A percentile compares a stretch with the other conserved stretches of the same genome.
Conservation (phyloP, 1,140 invertebrate genomes). For the Catajapyx aquilonaris region DNA sequence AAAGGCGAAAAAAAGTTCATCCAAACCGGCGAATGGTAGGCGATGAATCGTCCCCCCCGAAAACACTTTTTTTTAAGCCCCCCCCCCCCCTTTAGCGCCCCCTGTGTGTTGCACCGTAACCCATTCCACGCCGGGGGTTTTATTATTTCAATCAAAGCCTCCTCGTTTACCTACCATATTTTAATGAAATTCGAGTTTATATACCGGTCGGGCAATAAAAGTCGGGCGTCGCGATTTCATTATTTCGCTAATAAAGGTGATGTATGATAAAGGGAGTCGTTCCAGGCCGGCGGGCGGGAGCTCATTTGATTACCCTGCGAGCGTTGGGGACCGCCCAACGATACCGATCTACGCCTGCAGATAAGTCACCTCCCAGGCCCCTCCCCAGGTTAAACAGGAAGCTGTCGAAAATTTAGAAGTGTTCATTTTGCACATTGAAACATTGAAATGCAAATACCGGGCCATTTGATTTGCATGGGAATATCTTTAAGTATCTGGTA, state of each 20-base stretch:
- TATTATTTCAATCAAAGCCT: too few species aligned
- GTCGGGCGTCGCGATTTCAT: background rate
- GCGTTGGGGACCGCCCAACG: background rate
- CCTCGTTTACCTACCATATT: too few species aligned
- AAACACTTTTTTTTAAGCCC: too few species aligned
- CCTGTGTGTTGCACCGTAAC: too few species aligned
- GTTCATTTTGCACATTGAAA: background rate
- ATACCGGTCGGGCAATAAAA: too few species aligned
- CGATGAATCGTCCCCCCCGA: too few species aligned
- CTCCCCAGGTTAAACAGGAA: background rate
- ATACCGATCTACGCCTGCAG: slow-evolving; percentile 1
- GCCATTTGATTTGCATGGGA: slow-evolving; percentile 1
- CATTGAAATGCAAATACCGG: slow-evolving; percentile 2
- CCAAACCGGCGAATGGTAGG: too few species aligned
- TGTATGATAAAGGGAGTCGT: slow-evolving; percentile 1
- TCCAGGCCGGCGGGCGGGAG: background rate
- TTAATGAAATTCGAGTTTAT: too few species aligned
- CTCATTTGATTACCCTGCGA: background rate
- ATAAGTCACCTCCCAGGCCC: background rate
- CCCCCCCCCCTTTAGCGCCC: too few species aligned
- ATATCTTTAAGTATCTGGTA: slow-evolving; percentile 1
- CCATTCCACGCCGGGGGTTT: too few species aligned
- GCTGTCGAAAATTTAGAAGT: slow-evolving; percentile 1
- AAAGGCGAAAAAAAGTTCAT: too few species aligned
- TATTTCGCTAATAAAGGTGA: slow-evolving; percentile 1